Conservation (phyloP, 2,888 invertebrate species). For the Dasysyrphus albostriatus region DNA sequence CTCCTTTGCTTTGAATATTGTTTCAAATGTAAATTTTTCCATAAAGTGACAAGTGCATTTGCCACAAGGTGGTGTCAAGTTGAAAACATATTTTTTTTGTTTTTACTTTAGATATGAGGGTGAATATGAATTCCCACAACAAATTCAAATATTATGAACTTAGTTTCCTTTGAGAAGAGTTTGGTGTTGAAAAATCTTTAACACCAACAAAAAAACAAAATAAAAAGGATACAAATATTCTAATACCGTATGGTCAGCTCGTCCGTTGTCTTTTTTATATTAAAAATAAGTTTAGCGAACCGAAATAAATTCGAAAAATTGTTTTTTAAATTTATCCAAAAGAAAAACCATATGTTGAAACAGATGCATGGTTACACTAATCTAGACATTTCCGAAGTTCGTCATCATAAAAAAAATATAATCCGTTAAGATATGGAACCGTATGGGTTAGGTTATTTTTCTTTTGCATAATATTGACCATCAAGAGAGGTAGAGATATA, state of each 20-base stretch:
- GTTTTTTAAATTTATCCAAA: slow-evolving; percentile 26
- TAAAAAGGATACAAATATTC: slow-evolving; percentile 62
- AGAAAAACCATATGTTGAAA: slow-evolving; percentile 19
- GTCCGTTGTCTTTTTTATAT: slow-evolving; percentile 59
- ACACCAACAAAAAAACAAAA: not conserved
- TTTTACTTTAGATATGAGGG: not conserved
- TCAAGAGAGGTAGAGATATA: not conserved
- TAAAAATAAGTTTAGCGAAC: slow-evolving; percentile 72
- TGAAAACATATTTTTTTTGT: not conserved
- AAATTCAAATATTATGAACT: slow-evolving; percentile 43
- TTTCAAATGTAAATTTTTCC: not conserved
- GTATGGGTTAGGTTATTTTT: not conserved
- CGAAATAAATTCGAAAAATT: slow-evolving; percentile 58
- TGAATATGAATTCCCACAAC: slow-evolving; percentile 38
- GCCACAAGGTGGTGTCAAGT: slow-evolving; percentile 23
- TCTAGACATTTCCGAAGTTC: not conserved
- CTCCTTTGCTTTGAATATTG: not conserved
- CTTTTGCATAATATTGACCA: not conserved
- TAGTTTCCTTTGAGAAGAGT: slow-evolving; percentile 21
- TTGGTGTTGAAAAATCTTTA: slow-evolving; percentile 12
- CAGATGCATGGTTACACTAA: slow-evolving; percentile 3
- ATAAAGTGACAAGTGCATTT: slow-evolving; percentile 16
- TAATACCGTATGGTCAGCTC: slow-evolving; percentile 68
- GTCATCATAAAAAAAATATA: not conserved
- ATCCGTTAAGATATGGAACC: not conserved